Evolutionary conservation across 1,140 invertebrate species (phyloP).

Genomic region (Octopus bimaculoides): DNA sequence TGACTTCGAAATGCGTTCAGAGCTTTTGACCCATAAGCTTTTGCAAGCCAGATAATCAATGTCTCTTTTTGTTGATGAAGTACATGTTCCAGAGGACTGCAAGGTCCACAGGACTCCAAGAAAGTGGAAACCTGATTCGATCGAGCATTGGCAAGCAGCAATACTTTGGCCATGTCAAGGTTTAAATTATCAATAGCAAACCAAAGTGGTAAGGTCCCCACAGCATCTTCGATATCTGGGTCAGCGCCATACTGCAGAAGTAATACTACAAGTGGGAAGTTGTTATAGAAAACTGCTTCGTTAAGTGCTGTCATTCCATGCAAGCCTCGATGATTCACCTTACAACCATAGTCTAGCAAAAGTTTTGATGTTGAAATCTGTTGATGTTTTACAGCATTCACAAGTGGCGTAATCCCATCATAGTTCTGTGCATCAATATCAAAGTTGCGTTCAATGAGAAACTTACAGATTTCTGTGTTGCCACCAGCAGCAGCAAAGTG

Average conservation of each 20-base stretch:
- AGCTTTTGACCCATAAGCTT: slow-evolving; percentile 40
- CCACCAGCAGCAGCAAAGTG: slow-evolving; percentile 51
- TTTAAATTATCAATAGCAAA: slow-evolving; percentile 42
- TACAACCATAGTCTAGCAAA: slow-evolving; percentile 38
- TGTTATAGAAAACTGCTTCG: slow-evolving; percentile 45
- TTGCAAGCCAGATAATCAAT: slow-evolving; percentile 38
- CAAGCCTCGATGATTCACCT: slow-evolving; percentile 33
- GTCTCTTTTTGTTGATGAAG: slow-evolving; percentile 37
- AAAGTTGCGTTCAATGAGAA: slow-evolving; percentile 41
- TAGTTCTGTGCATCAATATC: slow-evolving; percentile 47
- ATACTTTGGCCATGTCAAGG: slow-evolving; percentile 35
- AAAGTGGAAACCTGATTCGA: slow-evolving; percentile 37
- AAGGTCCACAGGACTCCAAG: slow-evolving; percentile 35
- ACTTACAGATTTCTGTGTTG: slow-evolving; percentile 44
- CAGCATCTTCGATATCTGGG: slow-evolving; percentile 43
- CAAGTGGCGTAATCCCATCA: slow-evolving; percentile 47
- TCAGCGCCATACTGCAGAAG: slow-evolving; percentile 40
- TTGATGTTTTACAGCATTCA: slow-evolving; percentile 43
- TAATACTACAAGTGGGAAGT: slow-evolving; percentile 35
- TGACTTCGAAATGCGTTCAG: slow-evolving; percentile 32
- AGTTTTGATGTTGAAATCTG: slow-evolving; percentile 33
- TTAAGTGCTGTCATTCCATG: slow-evolving; percentile 47
- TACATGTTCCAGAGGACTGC: slow-evolving; percentile 40
- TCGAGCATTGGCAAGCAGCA: slow-evolving; percentile 37
- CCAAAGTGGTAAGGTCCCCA: slow-evolving; percentile 45